These are phyloP conservation scores for Brachypalpus laphriformis DNA, from an alignment of 2,888 invertebrate genomes.

Conservation along the genomic window DNA sequence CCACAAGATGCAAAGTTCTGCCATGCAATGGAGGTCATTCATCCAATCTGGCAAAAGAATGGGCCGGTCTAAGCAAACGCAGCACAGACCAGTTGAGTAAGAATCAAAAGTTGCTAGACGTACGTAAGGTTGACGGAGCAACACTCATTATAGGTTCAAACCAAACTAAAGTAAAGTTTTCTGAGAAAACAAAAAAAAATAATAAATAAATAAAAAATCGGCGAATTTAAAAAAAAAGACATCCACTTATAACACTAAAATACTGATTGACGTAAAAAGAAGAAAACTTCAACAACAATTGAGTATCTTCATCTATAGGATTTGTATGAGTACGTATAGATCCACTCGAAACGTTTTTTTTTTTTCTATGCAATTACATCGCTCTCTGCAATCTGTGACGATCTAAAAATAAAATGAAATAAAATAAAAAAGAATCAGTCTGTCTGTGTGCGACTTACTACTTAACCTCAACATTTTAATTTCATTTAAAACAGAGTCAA, in stretches of 20 bases:
- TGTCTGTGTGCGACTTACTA: slow-evolving; percentile 62
- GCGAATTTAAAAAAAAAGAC: no score
- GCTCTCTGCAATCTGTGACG: slow-evolving; percentile 41
- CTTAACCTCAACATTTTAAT: slow-evolving; percentile 72
- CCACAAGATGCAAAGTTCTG: no score
- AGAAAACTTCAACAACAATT: neutral
- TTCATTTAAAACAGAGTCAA: slow-evolving; percentile 56
- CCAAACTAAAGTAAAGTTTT: no score
- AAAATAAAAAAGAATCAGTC: slow-evolving; percentile 17
- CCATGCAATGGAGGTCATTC: no score
- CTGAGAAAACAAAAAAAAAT: no score
- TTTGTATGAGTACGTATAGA: neutral
- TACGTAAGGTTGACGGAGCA: no score
- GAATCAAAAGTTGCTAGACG: no score
- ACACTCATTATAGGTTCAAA: no score
- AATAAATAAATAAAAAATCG: no score
- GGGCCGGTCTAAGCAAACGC: no score
- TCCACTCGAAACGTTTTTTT: slow-evolving; percentile 34
- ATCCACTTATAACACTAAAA: neutral
- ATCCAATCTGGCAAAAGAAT: no score
- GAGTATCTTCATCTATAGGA: neutral
- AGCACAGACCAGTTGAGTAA: no score
- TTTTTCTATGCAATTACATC: slow-evolving; percentile 47
- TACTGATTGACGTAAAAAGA: slow-evolving; percentile 34
- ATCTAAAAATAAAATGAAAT: slow-evolving; percentile 54